Evolutionary conservation across 2,888 invertebrate genomes (phyloP), one percentile per base, ranked within the genome.

Genomic region (Agapostemon virescens): DNA sequence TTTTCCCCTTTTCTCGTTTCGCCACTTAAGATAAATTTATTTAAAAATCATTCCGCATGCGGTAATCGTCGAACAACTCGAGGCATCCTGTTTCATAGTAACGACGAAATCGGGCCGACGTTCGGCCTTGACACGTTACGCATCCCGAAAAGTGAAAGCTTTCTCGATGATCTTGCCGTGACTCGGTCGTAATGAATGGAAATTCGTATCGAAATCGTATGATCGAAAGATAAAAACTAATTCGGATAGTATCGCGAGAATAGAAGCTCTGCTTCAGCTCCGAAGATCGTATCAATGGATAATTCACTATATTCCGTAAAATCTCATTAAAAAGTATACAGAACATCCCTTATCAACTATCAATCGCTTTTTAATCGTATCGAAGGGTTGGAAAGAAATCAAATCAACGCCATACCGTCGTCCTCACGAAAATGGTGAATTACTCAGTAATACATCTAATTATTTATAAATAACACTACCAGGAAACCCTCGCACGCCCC

Each of bases 31-130:
- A 83, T 85, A 85, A 86, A 83, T 86, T 85, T 73, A 74, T 83
- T 78, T 86, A 86, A 86, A 84, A 83, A 82, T 67, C 68, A 74
- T 77, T 68, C 72, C 69, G 69, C 81, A 71, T 77, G 76, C 77
- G 68, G 45, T 72, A 68, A 63, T 68, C 74, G 79, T 81, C 86
- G 82, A 86, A 81, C 71, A 74, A 78, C 84, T 84, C 84, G 84
- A 84, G 86, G 72, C 72, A 73, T 81, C 61, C 70, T 64, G 40
- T 69, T 45, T 55, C 17, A 69, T 38, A 26, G 38, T 55, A 55
- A 55, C 52, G 69, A 69, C 38, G 38, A 52, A 38, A 40, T 69
- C 26, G 33, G 33, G 33, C 45, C 45, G 23, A 36, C 45, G 42
- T 33, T n/a, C 30, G 49, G 36, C 49, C 23, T 69, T 33, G 58